These are phyloP conservation scores for Cremastinae sp. DNA, from an alignment of 2,888 invertebrate species.

Conservation along the genomic window DNA sequence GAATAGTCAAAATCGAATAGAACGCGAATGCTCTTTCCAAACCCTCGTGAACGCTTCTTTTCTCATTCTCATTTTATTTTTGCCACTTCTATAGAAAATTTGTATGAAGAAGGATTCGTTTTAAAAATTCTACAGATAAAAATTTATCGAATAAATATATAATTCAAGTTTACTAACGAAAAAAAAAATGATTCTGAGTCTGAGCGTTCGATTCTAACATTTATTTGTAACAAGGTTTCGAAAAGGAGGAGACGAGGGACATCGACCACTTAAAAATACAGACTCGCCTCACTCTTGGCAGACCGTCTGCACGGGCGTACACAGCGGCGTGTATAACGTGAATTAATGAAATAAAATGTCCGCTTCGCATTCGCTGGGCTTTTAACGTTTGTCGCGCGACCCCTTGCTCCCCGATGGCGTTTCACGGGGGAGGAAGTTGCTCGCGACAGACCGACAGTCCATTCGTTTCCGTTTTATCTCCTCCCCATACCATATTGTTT, in stretches of 20 bases:
- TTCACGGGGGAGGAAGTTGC: conserved; percentile 10
- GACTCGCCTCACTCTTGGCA: not conserved
- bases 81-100: no score
- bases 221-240: not conserved
- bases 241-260: conserved; percentile 17
- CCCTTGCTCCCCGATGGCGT: conserved; percentile 47
- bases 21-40: conserved; percentile 36
- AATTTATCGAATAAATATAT: no score
- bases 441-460: conserved; percentile 54
- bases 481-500: conserved; percentile 61
- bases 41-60: conserved; percentile 13
- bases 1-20: conserved; percentile 78
- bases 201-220: not conserved
- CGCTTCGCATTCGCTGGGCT: conserved; percentile 56
- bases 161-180: no score
- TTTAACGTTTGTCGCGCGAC: conserved; percentile 60
- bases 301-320: conserved; percentile 4
- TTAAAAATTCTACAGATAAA: not conserved
- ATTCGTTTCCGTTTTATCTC: conserved; percentile 60
- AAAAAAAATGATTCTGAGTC: no score
- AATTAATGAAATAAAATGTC: conserved; percentile 65
- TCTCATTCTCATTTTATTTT: conserved; percentile 24
- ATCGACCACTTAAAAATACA: conserved; percentile 40
- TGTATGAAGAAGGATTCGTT: no score
- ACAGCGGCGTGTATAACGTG: conserved; percentile 31